Evolutionary conservation across 1,140 invertebrate genomes (phyloP).

Genomic region (Dolichoris vasculosae): DNA sequence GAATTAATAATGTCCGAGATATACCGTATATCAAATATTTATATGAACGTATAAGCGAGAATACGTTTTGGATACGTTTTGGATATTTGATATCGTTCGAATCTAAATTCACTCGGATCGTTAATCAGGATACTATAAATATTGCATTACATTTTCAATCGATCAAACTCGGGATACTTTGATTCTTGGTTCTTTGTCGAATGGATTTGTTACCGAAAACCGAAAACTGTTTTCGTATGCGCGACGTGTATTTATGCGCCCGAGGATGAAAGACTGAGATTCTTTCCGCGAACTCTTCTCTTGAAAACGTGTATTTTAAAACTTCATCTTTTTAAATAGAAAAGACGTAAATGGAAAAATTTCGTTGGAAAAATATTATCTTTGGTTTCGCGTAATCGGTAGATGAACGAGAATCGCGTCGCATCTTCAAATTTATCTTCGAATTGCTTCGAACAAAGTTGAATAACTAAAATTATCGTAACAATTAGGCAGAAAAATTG

Average conservation of each 20-base stretch:
- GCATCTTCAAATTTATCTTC: not conserved
- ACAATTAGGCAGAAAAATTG: too few species aligned
- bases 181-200: not conserved
- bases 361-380: not conserved
- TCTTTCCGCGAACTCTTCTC: not conserved
- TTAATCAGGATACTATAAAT: not conserved
- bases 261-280: not conserved
- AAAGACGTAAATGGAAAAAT: not conserved
- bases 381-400: not conserved
- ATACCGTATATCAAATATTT: too few species aligned
- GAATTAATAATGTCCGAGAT: not conserved
- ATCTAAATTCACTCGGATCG: not conserved
- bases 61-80: too few species aligned
- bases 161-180: not conserved
- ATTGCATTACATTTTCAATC: not conserved
- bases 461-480: too few species aligned
- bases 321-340: not conserved
- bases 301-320: not conserved
- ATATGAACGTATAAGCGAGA: too few species aligned
- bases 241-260: not conserved
- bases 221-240: not conserved
- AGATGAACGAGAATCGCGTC: not conserved
- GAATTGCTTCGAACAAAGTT: too few species aligned
- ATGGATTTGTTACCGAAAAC: not conserved
- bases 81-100: too few species aligned